Evolutionary conservation across 2,888 invertebrate genomes (phyloP), one percentile per base, ranked within the genome.

Genomic region (Drosophila kuntzei): DNA sequence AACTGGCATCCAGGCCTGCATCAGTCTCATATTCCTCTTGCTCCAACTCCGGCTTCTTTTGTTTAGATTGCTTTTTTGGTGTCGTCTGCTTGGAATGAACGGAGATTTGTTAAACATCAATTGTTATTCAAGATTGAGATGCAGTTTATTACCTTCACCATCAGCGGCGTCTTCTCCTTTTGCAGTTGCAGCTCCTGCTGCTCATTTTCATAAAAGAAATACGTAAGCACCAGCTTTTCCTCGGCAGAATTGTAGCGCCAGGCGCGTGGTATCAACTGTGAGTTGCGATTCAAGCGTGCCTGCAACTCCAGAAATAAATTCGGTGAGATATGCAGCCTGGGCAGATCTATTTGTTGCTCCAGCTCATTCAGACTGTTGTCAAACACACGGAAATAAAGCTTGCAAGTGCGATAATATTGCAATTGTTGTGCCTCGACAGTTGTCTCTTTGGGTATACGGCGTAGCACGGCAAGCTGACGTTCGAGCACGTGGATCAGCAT

Each of bases 401-500:
- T 88, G 39, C 84, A 75, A 20, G 89, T 80, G 11, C 53, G 53
- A 29, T 20, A 32, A 32, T 41, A 54, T 14, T 54, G 64, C 60
- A 71, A 34, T 11, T 67, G 20, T 1, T 76, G 50, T 64, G 76
- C n/a, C 34, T 65, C 11, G 34, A 12, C n/a, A 1, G 36, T 1
- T 14, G n/a, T 11, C 14, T 55, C 51, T 7, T 37, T 9, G 18
- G 54, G 18, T 14, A 80, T 67, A 7, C 80, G 81, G 3, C 79
- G 84, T 25, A 92, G 59, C 41, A 91, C 79, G 6, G 79, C 70
- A n/a, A 92, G 66, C 37, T 91, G 74, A 3, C 86, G 82, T 54
- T 91, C 92, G n/a, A 91, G 75, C 54, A 92, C 84, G 25, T 91
- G 84, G 6, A 92, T 68, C 8, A 91, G 69, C 64, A 91, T 77